Conservation (phyloP, 2,797 vertebrate species). For the Syncerus caffer region DNA sequence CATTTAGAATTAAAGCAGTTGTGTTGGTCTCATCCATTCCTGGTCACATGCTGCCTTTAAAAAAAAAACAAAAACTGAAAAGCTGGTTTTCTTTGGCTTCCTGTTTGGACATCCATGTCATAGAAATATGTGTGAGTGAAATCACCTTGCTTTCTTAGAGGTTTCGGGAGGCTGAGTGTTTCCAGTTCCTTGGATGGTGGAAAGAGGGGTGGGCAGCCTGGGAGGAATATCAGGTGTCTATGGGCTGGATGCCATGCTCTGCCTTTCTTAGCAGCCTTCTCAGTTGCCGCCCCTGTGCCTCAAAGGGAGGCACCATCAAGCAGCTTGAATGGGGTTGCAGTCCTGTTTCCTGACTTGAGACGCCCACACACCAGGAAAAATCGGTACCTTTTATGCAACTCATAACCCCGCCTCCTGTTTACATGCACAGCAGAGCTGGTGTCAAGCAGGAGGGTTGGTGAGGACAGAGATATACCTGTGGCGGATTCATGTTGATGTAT, state of each 20-base stretch:
- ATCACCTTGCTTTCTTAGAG: conserved; percentile 26
- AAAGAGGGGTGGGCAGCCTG: neutral
- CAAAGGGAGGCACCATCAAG: neutral
- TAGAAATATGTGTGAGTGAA: conserved; percentile 21
- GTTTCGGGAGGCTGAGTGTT: neutral
- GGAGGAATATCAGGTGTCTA: neutral
- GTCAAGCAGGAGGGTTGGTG: neutral
- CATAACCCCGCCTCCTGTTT: neutral
- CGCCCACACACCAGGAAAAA: neutral
- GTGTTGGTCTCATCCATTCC: neutral
- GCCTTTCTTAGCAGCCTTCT: neutral
- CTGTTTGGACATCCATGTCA: conserved; percentile 58
- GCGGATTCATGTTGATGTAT: too few species aligned
- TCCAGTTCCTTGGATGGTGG: neutral
- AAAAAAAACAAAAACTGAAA: neutral
- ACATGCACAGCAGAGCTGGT: neutral
- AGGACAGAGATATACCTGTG: neutral
- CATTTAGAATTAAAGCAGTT: neutral
- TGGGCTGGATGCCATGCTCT: neutral
- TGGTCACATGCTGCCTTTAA: neutral
- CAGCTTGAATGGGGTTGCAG: neutral
- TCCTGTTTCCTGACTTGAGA: neutral
- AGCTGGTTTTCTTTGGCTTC: conserved; percentile 34
- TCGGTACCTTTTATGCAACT: neutral
- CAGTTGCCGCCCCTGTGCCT: neutral